phyloP scores from a whole-genome alignment of 2,797 vertebrate genomes.

The Pampus argenteus region DNA sequence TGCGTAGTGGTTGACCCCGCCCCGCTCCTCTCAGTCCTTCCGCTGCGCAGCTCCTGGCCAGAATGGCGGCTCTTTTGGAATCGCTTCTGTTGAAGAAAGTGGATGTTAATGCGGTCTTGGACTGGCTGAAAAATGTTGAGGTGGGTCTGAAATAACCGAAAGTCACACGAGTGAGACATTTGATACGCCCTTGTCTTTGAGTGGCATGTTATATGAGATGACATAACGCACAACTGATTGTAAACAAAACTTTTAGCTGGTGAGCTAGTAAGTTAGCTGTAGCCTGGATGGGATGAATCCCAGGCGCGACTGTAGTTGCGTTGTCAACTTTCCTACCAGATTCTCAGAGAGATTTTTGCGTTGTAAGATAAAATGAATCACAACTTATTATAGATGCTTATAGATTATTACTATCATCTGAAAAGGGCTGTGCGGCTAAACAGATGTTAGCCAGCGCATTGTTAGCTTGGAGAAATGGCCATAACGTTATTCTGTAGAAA shows the following conservation, averaged over 20 bases:
- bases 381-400: rapidly evolving
- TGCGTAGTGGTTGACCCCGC: conserved; percentile 48
- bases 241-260: conserved; percentile 83
- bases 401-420: not conserved
- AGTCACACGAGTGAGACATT: rapidly evolving
- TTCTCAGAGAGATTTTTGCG: not conserved
- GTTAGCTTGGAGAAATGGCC: conserved; percentile 34
- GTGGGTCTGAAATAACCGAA: conserved; percentile 58
- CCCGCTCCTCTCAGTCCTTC: conserved; percentile 36
- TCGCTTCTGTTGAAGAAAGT: conserved; percentile 88
- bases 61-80: conserved; percentile 98
- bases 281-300: conserved; percentile 19
- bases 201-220: conserved; percentile 38
- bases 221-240: conserved; percentile 61
- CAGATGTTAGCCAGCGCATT: conserved; percentile 22
- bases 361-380: not conserved
- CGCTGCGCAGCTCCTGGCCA: conserved; percentile 55
- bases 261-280: conserved; percentile 41
- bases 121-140: conserved; percentile 83
- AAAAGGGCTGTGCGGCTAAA: not conserved
- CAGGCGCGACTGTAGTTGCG: not conserved
- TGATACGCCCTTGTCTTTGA: rapidly evolving
- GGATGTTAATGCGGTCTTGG: conserved; percentile 80
- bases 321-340: not conserved
- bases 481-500: conserved; percentile 15